Percentiles rank a stretch among this genome's conserved stretches.
Conservation (phyloP, 2,888 invertebrate species). For the Laspeyria flexula region DNA sequence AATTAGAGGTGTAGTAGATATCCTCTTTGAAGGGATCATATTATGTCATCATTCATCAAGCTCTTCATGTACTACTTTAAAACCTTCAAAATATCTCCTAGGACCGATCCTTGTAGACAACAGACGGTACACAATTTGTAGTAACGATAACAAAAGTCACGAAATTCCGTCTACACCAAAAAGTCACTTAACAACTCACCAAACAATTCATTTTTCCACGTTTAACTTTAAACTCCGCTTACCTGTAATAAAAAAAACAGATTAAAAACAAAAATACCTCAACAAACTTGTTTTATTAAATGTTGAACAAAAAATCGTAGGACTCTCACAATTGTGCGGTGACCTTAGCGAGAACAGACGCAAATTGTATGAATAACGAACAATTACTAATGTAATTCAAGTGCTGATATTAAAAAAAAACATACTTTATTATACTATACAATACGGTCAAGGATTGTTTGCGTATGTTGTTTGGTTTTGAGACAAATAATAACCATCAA, state of each 20-base stretch:
- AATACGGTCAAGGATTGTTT: constrained; percentile 25
- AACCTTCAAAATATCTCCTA: too few species aligned
- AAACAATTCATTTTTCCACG: not conserved
- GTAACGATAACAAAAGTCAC: too few species aligned
- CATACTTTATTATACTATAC: constrained; percentile 8
- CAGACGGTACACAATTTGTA: too few species aligned
- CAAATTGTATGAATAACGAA: constrained; percentile 22
- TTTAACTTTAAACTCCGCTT: constrained; percentile 3
- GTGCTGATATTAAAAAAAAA: constrained; percentile 11
- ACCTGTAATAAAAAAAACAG: constrained; percentile 30
- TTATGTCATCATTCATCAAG: too few species aligned
- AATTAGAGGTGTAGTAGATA: too few species aligned
- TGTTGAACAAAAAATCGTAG: constrained; percentile 1
- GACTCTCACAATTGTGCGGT: constrained; percentile 2
- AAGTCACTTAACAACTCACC: not conserved
- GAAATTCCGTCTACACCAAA: too few species aligned
- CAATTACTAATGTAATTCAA: constrained; percentile 17
- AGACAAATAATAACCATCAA: not conserved
- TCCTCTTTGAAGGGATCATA: too few species aligned
- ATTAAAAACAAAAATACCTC: constrained; percentile 2
- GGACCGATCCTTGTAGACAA: too few species aligned
- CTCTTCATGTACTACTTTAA: too few species aligned
- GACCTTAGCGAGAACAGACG: constrained; percentile 12
- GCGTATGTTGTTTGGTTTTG: not conserved
- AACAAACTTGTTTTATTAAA: not conserved